Conservation (phyloP, 2,113 vertebrate species). For the Sinocyclocheilus grahami region DNA sequence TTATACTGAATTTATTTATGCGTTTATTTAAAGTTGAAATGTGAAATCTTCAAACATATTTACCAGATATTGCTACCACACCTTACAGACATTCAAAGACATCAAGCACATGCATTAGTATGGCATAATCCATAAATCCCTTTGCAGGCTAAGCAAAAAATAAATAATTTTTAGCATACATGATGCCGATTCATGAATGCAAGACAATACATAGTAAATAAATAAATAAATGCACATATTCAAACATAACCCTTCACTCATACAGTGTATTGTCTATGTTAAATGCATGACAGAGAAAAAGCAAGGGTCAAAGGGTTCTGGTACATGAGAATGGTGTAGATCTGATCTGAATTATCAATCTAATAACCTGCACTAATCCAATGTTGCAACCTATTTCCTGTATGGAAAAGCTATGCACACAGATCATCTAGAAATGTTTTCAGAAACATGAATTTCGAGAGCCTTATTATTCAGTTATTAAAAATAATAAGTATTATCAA, state of each 20-base stretch:
- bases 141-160: not conserved
- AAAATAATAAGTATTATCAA: no score
- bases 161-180: not conserved
- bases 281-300: not conserved
- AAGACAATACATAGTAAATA: no score
- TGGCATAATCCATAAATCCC: not conserved
- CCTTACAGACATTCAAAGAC: not conserved
- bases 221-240: not conserved
- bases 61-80: no score
- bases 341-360: conserved; percentile 2
- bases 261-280: not conserved
- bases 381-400: not conserved
- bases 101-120: not conserved
- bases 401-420: not conserved
- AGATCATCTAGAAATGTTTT: not conserved
- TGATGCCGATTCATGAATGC: not conserved
- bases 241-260: not conserved
- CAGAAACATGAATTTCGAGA: not conserved
- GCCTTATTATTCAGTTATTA: no score
- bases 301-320: not conserved
- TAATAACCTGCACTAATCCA: conserved; percentile 17
- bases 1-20: not conserved
- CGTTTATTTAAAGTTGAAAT: not conserved
- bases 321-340: not conserved
- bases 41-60: not conserved